Conservation (phyloP, 2,888 invertebrate genomes). For the Drosophila greeni region DNA sequence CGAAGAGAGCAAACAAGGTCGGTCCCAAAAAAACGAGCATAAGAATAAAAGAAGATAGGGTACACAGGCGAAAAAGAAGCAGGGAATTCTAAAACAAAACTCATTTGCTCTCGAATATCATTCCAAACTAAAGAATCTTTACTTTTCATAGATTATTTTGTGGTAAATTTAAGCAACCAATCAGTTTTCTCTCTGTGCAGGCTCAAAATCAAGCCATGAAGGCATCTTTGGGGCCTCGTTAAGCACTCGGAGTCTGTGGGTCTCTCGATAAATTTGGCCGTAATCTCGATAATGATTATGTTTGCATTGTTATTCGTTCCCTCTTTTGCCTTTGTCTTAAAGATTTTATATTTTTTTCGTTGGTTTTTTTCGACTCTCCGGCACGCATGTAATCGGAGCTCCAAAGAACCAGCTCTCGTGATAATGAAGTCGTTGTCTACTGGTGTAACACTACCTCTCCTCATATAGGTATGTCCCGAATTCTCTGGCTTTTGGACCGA, state of each 20-base stretch:
- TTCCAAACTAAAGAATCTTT: neutral
- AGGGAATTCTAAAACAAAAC: neutral
- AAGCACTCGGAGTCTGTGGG: constrained; percentile 31
- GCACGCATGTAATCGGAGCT: constrained; percentile 40
- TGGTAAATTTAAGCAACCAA: neutral
- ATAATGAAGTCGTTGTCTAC: constrained; percentile 40
- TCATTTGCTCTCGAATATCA: neutral
- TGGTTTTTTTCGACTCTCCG: neutral
- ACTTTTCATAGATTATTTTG: neutral
- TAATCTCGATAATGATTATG: constrained; percentile 56
- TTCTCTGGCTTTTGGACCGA: neutral
- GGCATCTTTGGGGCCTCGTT: constrained; percentile 51
- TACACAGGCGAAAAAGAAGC: constrained; percentile 2
- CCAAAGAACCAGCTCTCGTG: constrained; percentile 5
- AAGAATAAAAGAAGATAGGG: neutral
- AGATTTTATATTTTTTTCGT: constrained; percentile 9
- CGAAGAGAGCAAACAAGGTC: constrained; percentile 28
- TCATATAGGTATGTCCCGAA: neutral
- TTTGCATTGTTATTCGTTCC: constrained; percentile 43
- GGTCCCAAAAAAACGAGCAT: constrained; percentile 2
- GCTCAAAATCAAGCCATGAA: constrained; percentile 17
- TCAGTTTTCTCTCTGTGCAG: constrained; percentile 10
- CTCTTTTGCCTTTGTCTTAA: constrained; percentile 35
- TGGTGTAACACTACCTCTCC: constrained; percentile 39
- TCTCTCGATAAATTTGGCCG: constrained; percentile 42